These are phyloP conservation scores for Emys orbicularis DNA, from an alignment of 2,797 vertebrate species.

Conservation along the genomic window DNA sequence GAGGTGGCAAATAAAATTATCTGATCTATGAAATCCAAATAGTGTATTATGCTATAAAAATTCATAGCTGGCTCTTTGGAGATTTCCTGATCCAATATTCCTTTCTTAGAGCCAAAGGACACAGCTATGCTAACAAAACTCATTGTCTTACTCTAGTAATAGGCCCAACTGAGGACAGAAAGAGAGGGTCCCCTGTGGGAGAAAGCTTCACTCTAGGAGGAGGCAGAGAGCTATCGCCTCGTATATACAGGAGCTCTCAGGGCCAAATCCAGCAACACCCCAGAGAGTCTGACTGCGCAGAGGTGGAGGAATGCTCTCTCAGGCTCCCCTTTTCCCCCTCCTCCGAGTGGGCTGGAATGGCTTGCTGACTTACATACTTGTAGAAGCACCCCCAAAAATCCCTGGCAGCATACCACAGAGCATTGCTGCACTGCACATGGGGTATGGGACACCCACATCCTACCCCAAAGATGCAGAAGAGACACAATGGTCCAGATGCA, in stretches of 20 bases:
- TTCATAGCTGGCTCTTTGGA: conserved; percentile 21
- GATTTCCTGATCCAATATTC: conserved; percentile 53
- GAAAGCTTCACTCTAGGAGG: conserved; percentile 34
- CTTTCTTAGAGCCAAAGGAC: conserved; percentile 57
- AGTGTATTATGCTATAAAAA: conserved; percentile 29
- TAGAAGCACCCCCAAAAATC: background rate
- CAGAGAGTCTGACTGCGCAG: background rate
- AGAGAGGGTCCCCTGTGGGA: conserved; percentile 16
- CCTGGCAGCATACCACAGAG: background rate
- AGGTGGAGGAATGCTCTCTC: background rate
- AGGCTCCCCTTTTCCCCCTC: fast-evolving
- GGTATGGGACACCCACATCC: background rate
- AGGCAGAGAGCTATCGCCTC: background rate
- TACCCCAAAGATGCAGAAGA: background rate
- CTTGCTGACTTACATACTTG: background rate
- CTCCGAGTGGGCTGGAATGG: background rate
- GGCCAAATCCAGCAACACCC: background rate
- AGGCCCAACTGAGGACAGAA: background rate
- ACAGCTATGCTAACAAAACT: background rate
- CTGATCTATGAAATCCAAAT: conserved; percentile 52
- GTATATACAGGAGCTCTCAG: conserved; percentile 43
- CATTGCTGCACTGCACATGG: background rate
- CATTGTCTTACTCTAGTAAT: conserved; percentile 33
- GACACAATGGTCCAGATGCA: background rate
- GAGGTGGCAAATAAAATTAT: conserved; percentile 35